Evolutionary conservation across 1,140 invertebrate genomes (phyloP).

Genomic region (Magallana gigas): DNA sequence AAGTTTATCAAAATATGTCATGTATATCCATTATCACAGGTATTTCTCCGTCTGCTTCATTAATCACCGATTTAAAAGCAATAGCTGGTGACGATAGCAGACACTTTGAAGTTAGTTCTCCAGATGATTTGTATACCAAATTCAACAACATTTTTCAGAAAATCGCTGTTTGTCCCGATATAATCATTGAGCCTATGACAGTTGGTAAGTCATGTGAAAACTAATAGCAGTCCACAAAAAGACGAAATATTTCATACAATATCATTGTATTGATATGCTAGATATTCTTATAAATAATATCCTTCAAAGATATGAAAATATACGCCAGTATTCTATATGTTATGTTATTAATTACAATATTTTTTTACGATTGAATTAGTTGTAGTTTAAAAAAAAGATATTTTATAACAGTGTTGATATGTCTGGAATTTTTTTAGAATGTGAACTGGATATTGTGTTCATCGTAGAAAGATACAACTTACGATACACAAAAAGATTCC

Average conservation of each 20-base stretch:
- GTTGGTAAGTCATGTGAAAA: background rate
- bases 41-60: background rate
- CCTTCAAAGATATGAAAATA: no score
- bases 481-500: background rate
- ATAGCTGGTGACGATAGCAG: background rate
- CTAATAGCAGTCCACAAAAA: no score
- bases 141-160: conserved; percentile 5
- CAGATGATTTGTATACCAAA: background rate
- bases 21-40: background rate
- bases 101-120: background rate
- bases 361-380: no score
- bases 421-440: background rate
- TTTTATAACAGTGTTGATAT: no score
- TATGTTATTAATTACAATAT: no score
- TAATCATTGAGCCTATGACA: background rate
- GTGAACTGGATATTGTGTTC: background rate
- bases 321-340: no score
- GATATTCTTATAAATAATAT: no score
- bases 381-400: no score
- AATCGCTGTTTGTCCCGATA: background rate
- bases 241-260: no score
- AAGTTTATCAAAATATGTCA: no score
- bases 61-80: background rate
- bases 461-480: conserved; percentile 6
- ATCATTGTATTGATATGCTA: no score